phyloP scores from a whole-genome alignment of 1,140 invertebrate genomes.

The Portunus trituberculatus region DNA sequence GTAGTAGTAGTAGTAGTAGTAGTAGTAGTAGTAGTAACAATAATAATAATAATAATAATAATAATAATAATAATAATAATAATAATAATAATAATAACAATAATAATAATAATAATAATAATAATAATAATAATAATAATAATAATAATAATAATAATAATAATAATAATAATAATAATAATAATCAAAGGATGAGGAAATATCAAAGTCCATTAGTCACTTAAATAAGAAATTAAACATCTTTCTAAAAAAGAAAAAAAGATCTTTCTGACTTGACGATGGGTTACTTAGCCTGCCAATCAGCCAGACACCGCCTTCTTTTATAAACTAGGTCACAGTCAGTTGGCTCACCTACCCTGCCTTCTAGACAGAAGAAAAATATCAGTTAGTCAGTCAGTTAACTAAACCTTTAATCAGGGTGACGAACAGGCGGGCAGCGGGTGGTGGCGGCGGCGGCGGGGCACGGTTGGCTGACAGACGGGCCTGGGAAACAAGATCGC shows the following conservation, averaged over 20 bases:
- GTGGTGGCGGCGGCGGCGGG: neutral
- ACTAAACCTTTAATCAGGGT: neutral
- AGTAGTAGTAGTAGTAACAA: neutral
- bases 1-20: neutral
- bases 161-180: no score
- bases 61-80: neutral
- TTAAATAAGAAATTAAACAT: no score
- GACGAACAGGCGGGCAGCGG: neutral
- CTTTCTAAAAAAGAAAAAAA: no score
- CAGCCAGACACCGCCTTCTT: no score
- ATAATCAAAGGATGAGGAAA: no score
- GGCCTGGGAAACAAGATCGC: slow-evolving; percentile 39
- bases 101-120: neutral
- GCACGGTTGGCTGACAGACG: neutral
- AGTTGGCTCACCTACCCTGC: neutral
- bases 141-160: no score
- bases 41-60: neutral
- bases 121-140: neutral
- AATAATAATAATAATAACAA: no score
- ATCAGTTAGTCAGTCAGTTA: neutral
- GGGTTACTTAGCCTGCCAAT: no score
- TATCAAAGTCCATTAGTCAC: no score
- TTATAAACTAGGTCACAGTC: no score
- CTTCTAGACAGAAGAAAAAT: neutral
- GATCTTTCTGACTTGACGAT: no score